Conservation (phyloP, 2,113 vertebrate species). For the Chelonoidis abingdonii region DNA sequence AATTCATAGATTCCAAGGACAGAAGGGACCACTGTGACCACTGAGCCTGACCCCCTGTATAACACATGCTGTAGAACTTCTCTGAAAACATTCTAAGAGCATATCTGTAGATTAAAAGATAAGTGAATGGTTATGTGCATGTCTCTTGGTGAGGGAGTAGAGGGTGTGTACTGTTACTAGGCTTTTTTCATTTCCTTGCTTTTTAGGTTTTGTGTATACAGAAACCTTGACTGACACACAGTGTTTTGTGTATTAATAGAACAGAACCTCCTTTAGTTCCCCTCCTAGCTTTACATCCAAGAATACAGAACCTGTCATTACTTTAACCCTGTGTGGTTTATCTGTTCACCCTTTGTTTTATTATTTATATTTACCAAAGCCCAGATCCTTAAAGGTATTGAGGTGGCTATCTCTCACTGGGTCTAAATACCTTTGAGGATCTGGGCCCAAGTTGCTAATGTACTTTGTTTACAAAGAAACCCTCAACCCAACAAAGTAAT, state of each 20-base stretch:
- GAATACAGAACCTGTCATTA: conserved; percentile 5
- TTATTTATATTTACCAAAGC: background rate
- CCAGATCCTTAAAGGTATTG: too few species aligned
- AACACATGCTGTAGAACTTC: too few species aligned
- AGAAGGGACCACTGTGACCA: too few species aligned
- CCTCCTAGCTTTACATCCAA: background rate
- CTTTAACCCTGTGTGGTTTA: background rate
- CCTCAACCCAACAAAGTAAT: background rate
- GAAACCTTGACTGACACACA: background rate
- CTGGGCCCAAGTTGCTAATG: conserved; percentile 13
- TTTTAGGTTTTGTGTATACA: conserved; percentile 40
- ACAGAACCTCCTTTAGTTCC: conserved; percentile 36
- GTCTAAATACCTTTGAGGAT: too few species aligned
- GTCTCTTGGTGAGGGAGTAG: background rate
- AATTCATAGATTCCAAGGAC: too few species aligned
- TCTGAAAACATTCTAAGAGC: too few species aligned
- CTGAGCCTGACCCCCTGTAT: too few species aligned
- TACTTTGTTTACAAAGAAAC: conserved; percentile 19
- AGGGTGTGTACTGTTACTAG: background rate
- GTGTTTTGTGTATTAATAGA: conserved; percentile 1
- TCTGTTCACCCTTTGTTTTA: conserved; percentile 12
- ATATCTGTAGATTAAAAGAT: too few species aligned
- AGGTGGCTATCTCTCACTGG: too few species aligned
- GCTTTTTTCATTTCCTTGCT: conserved; percentile 5
- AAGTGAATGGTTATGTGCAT: background rate